A percentile compares a stretch with the other conserved stretches of the same genome.
These are phyloP conservation scores for Hydraecia micacea DNA, from an alignment of 2,888 invertebrate species.

Conservation along the genomic window DNA sequence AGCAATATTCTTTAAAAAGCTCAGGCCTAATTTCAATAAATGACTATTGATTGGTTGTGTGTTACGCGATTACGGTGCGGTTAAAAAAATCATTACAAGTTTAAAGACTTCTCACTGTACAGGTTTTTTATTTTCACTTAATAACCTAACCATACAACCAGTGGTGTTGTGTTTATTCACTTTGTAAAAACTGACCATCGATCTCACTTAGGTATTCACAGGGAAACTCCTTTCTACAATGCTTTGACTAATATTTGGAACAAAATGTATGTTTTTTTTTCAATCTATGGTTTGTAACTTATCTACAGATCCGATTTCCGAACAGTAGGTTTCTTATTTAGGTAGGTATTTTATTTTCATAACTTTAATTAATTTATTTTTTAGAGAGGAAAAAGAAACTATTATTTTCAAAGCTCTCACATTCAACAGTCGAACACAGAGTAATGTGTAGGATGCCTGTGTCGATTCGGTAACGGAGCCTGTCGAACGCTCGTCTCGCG, in stretches of 20 bases:
- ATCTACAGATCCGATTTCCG: neutral
- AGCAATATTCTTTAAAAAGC: too few species aligned
- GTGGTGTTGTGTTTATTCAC: neutral
- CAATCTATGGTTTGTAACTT: neutral
- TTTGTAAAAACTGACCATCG: neutral
- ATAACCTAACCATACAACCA: neutral
- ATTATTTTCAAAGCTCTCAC: slow-evolving; percentile 30
- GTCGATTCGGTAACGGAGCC: slow-evolving; percentile 81
- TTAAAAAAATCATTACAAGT: neutral
- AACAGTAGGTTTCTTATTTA: neutral
- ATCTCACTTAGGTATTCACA: neutral
- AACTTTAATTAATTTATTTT: neutral
- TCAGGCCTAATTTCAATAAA: too few species aligned
- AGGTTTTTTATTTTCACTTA: neutral
- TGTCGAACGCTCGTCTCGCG: slow-evolving; percentile 85
- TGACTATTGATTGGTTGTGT: too few species aligned
- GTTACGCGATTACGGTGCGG: too few species aligned
- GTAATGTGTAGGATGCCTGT: slow-evolving; percentile 75
- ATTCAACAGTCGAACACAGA: slow-evolving; percentile 6
- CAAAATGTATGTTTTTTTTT: neutral
- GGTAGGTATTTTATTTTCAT: neutral
- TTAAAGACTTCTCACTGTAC: neutral
- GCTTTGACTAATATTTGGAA: neutral
- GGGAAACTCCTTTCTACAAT: neutral
- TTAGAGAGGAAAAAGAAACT: neutral